phyloP scores from a whole-genome alignment of 92 coral and sea anemone species.

The Muricea muricata region DNA sequence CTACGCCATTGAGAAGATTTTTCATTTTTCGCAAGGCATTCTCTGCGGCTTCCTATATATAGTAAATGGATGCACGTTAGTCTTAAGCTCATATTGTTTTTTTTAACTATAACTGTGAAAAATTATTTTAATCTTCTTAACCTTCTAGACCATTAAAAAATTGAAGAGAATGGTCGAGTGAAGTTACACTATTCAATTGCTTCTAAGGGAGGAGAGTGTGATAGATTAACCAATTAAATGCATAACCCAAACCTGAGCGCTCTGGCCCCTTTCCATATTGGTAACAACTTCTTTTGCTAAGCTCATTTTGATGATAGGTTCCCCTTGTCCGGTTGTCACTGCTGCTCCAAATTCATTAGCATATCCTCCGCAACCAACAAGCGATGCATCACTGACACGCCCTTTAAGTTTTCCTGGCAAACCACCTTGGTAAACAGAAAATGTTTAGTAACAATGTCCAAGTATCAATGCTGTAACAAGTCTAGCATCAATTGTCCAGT shows the following conservation, averaged over 20 bases:
- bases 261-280: constrained; percentile 69
- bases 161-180: too few species aligned
- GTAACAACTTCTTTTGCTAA: constrained; percentile 78
- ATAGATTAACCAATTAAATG: too few species aligned
- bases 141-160: too few species aligned
- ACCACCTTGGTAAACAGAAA: constrained; percentile 87
- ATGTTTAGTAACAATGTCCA: too few species aligned
- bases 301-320: constrained; percentile 80
- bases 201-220: too few species aligned
- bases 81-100: too few species aligned
- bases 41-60: constrained; percentile 9
- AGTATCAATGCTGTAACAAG: too few species aligned
- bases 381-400: constrained; percentile 88
- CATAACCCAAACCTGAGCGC: constrained; percentile 22
- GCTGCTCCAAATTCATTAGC: constrained; percentile 82
- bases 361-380: constrained; percentile 84
- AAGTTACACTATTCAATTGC: too few species aligned
- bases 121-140: too few species aligned
- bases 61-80: too few species aligned
- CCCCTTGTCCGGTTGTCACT: constrained; percentile 88
- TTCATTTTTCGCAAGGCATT: constrained; percentile 57
- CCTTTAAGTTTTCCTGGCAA: constrained; percentile 73
- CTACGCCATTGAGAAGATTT: constrained; percentile 47
- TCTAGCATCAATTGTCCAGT: too few species aligned
- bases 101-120: too few species aligned